Conservation (phyloP, 2,888 invertebrate genomes). For the Galerucella pusilla region DNA sequence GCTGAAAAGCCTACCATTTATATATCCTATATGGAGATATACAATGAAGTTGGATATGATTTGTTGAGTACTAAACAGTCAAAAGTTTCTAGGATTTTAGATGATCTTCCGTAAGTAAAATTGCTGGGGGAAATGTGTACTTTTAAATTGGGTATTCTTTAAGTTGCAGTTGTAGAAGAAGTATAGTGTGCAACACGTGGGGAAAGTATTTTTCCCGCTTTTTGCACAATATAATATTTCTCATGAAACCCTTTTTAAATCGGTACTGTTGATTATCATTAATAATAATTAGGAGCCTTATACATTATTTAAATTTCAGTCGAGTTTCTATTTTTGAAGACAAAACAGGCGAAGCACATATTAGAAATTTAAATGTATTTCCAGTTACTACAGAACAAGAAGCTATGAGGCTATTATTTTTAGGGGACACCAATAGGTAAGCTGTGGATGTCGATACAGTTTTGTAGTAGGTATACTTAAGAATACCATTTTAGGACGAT, state of each 20-base stretch:
- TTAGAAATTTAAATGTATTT: constrained; percentile 66
- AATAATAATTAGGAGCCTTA: not conserved
- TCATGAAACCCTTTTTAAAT: no score
- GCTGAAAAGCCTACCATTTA: constrained; percentile 56
- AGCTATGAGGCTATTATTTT: constrained; percentile 66
- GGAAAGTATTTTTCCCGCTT: no score
- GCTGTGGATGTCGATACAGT: not conserved
- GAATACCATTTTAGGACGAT: constrained; percentile 60
- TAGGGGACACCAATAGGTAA: constrained; percentile 68
- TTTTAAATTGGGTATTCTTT: not conserved
- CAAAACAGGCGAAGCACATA: constrained; percentile 64
- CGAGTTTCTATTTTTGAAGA: constrained; percentile 66
- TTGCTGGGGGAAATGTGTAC: not conserved
- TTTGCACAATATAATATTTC: no score
- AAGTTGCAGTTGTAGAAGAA: no score
- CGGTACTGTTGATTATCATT: no score
- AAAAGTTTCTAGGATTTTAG: constrained; percentile 57
- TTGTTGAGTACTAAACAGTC: constrained; percentile 64
- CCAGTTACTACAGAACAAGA: constrained; percentile 66
- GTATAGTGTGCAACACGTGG: no score
- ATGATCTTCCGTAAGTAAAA: constrained; percentile 67
- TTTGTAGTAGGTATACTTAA: constrained; percentile 3
- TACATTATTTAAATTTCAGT: constrained; percentile 53
- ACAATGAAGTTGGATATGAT: constrained; percentile 70
- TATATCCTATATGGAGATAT: constrained; percentile 69